Evolutionary conservation across 1,140 invertebrate species (phyloP).

Genomic region (Bilobella aurantiaca): DNA sequence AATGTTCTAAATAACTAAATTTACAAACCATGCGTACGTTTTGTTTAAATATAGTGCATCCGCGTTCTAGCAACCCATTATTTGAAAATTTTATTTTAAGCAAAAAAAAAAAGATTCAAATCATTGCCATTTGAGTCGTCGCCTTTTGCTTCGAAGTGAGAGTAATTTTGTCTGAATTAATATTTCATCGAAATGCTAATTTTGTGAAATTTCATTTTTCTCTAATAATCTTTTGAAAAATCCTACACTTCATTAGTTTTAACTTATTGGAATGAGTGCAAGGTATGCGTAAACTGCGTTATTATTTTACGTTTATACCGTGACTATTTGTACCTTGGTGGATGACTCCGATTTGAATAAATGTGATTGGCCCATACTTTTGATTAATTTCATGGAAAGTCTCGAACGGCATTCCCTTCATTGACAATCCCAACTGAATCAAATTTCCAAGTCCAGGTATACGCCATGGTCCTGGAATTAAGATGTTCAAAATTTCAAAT

Average conservation of each 20-base stretch:
- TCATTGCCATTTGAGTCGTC: no score
- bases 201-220: not conserved
- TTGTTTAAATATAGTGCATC: no score
- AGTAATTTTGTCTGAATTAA: no score
- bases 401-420: not conserved
- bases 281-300: not conserved
- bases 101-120: no score
- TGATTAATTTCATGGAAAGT: not conserved
- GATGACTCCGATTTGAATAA: not conserved
- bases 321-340: constrained; percentile 4
- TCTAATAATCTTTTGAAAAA: no score
- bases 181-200: no score
- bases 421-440: not conserved
- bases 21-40: no score
- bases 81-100: no score
- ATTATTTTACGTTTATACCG: no score
- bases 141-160: no score
- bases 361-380: not conserved
- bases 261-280: not conserved
- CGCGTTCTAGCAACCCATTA: no score
- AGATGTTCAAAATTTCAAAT: not conserved
- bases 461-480: not conserved
- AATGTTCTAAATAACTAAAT: no score
- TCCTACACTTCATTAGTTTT: not conserved
- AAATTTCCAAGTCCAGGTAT: not conserved